Base-by-base conservation (phyloP, 1,140 invertebrate species). In the Chionoecetes opilio region DNA sequence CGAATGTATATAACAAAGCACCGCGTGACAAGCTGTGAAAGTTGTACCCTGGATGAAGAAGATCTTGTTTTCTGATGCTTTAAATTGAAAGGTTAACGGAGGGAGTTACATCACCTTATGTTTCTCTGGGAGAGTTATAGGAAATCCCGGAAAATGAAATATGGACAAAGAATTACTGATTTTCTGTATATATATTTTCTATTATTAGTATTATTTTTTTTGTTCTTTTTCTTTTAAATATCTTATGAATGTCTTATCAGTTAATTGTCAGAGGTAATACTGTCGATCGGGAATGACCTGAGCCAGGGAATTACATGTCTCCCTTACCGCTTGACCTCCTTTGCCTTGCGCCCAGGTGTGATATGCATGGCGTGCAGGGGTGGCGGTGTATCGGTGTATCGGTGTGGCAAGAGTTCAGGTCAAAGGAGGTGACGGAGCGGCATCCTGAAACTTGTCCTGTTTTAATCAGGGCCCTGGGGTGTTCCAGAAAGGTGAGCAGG, bases 391-490 rank as follows among this genome's bases (percentile, higher is more conserved):
- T 53, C 11, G 46, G 46, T 9, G 46, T 53, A 17, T 14, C 46
- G 63, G 63, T 46, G 41, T 8, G 63, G 63, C 63, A 75, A 75
- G 63, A 75, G 41, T 5, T 46, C 41, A 46, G 41, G 41, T 46
- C 41, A 46, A 5, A 14, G 41, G 14, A 14, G 63, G 21, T 75
- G 1, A n/a, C 21, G 11, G n/a, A 75, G 63, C 8, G n/a, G 63
- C 63, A 75, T 75, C 63, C 1, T 75, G 63, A n/a, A 75, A 75
- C 63, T 75, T 75, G 63, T 75, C 21, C 63, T 75, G 63, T 75
- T 75, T 75, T 75, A 75, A 75, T 75, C 63, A 75, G 63, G 63
- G 63, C 63, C 63, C n/a, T 75, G 63, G 63, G 63, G n/a, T 26
- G 63, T n/a, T 75, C 63, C 63, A 75, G 63, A 75, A 75, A 75